Evolutionary conservation across 2,888 invertebrate genomes (phyloP).

Genomic region (Artemia sinica): DNA sequence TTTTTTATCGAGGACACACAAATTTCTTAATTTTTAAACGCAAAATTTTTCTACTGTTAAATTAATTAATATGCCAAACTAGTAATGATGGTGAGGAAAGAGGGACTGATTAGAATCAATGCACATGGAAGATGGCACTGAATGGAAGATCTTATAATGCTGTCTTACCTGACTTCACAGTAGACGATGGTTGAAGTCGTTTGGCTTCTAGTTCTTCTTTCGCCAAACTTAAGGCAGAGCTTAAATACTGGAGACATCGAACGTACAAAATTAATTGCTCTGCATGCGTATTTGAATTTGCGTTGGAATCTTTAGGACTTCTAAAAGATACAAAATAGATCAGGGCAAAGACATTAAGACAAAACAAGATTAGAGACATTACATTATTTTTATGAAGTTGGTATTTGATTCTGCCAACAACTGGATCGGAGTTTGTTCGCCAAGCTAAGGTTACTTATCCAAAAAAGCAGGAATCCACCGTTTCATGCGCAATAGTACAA

Average conservation of each 20-base stretch:
- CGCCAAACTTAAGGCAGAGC: conserved; percentile 79
- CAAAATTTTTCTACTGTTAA: background rate
- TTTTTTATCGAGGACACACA: too few relatives aligned
- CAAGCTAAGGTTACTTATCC: background rate
- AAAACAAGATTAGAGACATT: background rate
- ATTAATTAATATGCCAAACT: background rate
- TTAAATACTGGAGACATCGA: conserved; percentile 76
- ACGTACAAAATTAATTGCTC: conserved; percentile 73
- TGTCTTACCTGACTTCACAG: conserved; percentile 63
- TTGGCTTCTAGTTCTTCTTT: conserved; percentile 66
- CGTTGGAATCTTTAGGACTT: background rate
- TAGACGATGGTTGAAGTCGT: conserved; percentile 70
- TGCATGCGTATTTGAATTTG: conserved; percentile 30
- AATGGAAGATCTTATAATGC: background rate
- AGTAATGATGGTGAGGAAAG: conserved; percentile 12
- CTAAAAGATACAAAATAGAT: background rate
- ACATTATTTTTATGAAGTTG: conserved; percentile 20
- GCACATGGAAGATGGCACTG: background rate
- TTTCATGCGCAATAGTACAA: too few relatives aligned
- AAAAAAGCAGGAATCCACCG: too few relatives aligned
- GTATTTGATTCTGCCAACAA: conserved; percentile 23
- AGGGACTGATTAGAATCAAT: background rate
- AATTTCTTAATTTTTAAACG: too few relatives aligned
- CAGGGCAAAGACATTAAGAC: too few relatives aligned
- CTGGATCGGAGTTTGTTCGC: too few relatives aligned